Base-by-base conservation (phyloP, 2,113 vertebrate species). In the Rhynchomys soricoides region DNA sequence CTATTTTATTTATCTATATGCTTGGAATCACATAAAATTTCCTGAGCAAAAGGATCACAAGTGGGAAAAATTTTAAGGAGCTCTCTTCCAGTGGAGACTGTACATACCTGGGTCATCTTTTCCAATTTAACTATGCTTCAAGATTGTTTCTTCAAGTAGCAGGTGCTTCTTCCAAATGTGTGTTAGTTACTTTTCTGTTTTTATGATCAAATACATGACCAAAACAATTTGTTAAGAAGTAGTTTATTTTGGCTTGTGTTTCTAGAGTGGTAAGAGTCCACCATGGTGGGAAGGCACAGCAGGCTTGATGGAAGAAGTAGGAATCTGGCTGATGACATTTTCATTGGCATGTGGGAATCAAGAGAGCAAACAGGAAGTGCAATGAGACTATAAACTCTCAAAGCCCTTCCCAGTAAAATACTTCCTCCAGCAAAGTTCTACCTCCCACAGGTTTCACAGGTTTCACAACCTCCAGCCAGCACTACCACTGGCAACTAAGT, bases 111-210 rank as follows among this genome's bases (percentile, higher is more conserved):
- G 34, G 34, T 71, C 48, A 70, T 3, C 64, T 50, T 24, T 93
- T 77, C 52, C 93, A 79, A 91, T 34, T 91, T 93, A 95, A 64
- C 52, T 82, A 31, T 73, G 34, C 19, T 96, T 75, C 34, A 94
- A 66, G 50, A 1, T 37, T 40, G 48, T 92, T 37, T 86, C 66
- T 90, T 43, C 10, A 90, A 71, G 62, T 88, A 86, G 90, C 57
- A 70, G 7, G 0, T 78, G 21, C 29, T 75, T 94, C 50, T 90
- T 22, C 50, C 29, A 92, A 55, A 86, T 88, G 29, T 88, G 13
- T 19, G 40, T 16, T 24, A 43, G 22, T 43, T 62, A 11, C 57
- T 83, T 64, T 83, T 64, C 57, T 83, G 40, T 59, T 59, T 59
- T n/a, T 62, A 15, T 62, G 81, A 43, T 62, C 15, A 62, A 83